Evolutionary conservation across 2,113 vertebrate species (phyloP), one percentile per base, ranked within the genome.

Genomic region (Rallus limicola): DNA sequence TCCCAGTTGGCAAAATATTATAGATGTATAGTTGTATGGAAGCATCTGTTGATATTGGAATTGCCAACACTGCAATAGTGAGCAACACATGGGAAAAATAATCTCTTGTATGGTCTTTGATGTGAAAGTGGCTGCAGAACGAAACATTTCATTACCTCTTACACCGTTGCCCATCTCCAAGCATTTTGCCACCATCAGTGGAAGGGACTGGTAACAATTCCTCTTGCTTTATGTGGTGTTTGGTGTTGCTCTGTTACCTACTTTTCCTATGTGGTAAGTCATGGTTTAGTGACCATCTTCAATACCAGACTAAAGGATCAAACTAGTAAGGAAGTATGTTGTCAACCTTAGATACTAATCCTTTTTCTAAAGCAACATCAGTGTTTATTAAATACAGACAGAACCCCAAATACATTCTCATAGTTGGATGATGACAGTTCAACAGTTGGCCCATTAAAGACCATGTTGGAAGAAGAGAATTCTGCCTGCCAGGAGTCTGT

Each of bases 81-180:
- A 59, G 25, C 21, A 44, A 6, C 12, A 77, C 38, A 3, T 7
- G 6, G 17, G 4, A 67, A 68, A 21, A 24, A 9, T 7, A 3
- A 28, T 14, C 56, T 55, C 19, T 31, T 4, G 0, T 52, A 3
- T 11, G 7, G 29, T 28, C 7, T 38, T 46, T 58, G 28, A 28
- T 25, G 7, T 62, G 20, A 59, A 65, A 60, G 6, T 16, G 4
- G 13, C 20, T 16, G 19, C 59, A 65, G 64, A 67, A 55, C 16
- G 31, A 74, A 80, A 53, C 3, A 8, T 28, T 67, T 62, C 1
- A 3, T 40, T 68, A n/a, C 5, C 2, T 62, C 3, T 44, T n/a
- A 4, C 0, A 9, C 11, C 0, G 0, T 71, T 59, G 46, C 25
- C 60, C 5, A 9, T 68, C 36, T 79, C 29, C 34, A 28, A 25